Base-by-base conservation (phyloP, 2,888 invertebrate genomes). In the Tholera decimalis region DNA sequence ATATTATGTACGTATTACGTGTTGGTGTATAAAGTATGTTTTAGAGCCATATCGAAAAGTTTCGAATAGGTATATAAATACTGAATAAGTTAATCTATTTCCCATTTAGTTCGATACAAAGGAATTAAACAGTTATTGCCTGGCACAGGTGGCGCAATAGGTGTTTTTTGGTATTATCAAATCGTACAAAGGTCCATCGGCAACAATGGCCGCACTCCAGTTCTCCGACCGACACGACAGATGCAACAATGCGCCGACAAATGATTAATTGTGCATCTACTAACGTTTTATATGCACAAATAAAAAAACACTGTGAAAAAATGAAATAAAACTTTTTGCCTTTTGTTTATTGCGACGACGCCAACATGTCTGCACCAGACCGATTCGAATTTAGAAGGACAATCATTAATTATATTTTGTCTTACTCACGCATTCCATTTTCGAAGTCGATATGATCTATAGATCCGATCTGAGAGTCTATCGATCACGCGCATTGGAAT, bases 361-460 rank as follows among this genome's bases (percentile, higher is more conserved):
- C 95, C 95, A 94, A 90, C 91, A 84, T 95, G 95, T 95, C 95
- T 95, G 92, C 95, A 92, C 92, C 91, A 89, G 87, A 93, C 91
- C 93, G 93, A 93, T 92, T 94, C 94, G 91, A 94, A 93, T 94
- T 93, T 94, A 83, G 91, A 91, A 92, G 89, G 89, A 87, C 88
- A 87, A 94, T 93, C 94, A 95, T 95, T 95, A 95, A 95, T 95
- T 95, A 95, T 95, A 93, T 95, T 95, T 95, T 94, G 95, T 95
- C 95, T 95, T 95, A 95, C 95, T 95, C 95, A 94, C 93, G 93
- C 94, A 94, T 94, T 94, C 93, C 93, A 95, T 94, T 94, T 95
- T 94, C 89, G 79, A 93, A 87, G 84, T 89, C 90, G 93, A 94
- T 95, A 94, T 95, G 94, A 95, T 95, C 95, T 95, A 95, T 95